A percentile compares a stretch with the other conserved stretches of the same genome.
These are phyloP conservation scores for Tetranychus piercei DNA, from an alignment of 2,888 invertebrate species.

Conservation along the genomic window DNA sequence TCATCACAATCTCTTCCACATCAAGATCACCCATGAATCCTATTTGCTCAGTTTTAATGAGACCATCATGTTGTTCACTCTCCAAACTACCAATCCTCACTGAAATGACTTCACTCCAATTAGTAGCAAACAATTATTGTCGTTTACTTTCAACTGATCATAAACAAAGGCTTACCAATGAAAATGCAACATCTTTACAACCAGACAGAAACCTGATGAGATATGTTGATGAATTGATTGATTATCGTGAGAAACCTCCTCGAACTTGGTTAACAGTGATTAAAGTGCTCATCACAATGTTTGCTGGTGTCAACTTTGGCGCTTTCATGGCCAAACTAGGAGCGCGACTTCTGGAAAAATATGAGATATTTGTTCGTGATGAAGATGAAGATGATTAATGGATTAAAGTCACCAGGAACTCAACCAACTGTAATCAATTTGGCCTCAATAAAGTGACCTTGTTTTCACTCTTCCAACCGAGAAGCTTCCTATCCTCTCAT, in stretches of 20 bases:
- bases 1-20: too few relatives aligned
- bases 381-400: constrained; percentile 14
- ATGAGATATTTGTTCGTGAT: constrained; percentile 17
- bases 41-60: too few relatives aligned
- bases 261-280: constrained; percentile 12
- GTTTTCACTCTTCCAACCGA: background rate
- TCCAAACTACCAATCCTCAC: too few relatives aligned
- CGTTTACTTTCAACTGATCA: background rate
- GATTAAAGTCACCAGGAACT: background rate
- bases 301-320: constrained; percentile 17
- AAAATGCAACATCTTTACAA: background rate
- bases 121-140: too few relatives aligned
- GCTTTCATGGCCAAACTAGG: constrained; percentile 17
- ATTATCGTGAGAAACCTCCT: constrained; percentile 1
- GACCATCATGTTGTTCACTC: too few relatives aligned
- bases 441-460: too few relatives aligned
- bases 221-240: constrained; percentile 10
- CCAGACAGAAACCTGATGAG: background rate
- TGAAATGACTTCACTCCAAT: too few relatives aligned
- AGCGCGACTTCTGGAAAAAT: constrained; percentile 14
- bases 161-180: background rate
- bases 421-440: background rate
- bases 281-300: constrained; percentile 13
- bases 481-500: background rate
- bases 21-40: too few relatives aligned